A percentile compares a stretch with the other conserved stretches of the same genome.
Conservation (phyloP, 2,113 vertebrate species). For the Ailurus styani region DNA sequence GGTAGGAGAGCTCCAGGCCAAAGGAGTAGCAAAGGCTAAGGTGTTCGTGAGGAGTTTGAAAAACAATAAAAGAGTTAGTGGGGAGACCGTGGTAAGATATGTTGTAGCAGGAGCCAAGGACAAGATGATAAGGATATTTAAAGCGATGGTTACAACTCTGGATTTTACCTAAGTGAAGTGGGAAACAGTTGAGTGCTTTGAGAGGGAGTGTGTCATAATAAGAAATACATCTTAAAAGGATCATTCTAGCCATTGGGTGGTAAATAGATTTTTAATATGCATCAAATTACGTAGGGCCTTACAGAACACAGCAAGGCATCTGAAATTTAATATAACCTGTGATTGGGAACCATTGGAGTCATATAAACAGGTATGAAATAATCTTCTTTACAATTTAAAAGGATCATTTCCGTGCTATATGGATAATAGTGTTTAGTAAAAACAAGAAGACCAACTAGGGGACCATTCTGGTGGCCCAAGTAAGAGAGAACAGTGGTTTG, state of each 20-base stretch:
- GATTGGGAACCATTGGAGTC: background rate
- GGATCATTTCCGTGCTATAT: background rate
- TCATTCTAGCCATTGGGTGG: background rate
- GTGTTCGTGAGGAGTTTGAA: background rate
- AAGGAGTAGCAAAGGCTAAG: background rate
- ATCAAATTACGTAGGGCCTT: background rate
- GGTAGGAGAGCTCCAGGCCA: background rate
- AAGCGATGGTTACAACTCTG: background rate
- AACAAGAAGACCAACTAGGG: background rate
- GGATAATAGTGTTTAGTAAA: background rate
- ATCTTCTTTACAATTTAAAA: background rate
- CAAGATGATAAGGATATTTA: background rate
- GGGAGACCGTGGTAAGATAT: background rate
- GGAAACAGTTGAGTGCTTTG: background rate
- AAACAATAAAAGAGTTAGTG: background rate
- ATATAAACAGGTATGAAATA: background rate
- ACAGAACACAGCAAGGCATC: background rate
- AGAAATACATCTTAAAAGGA: background rate
- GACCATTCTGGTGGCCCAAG: background rate
- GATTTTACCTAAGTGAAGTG: background rate
- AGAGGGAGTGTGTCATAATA: background rate
- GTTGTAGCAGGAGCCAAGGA: background rate
- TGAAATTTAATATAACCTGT: constrained; percentile 6
- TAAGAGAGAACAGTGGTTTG: background rate
- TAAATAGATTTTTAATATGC: background rate